Base-by-base conservation (phyloP, 1,140 invertebrate species). In the Drosophila bocqueti region DNA sequence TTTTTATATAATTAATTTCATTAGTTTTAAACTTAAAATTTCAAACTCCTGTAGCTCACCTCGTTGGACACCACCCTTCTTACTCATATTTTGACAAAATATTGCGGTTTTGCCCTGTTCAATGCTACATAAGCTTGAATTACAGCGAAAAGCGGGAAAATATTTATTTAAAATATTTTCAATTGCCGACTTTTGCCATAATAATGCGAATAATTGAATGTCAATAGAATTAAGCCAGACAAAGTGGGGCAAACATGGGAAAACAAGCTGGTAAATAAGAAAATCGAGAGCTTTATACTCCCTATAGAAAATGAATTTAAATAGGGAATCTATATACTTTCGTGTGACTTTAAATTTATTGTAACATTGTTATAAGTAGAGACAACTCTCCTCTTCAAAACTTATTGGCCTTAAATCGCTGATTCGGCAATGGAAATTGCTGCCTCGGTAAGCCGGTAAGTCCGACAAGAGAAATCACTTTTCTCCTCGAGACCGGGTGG, bases 401-500 rank as follows among this genome's bases (percentile, higher is more conserved):
- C 52, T 69, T 81, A 75, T 81, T 89, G 71, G 31, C 61, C 54
- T 65, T 78, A 83, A 71, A 78, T 71, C 47, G 78, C 78, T 67
- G 81, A 89, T 64, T 69, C 21, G 29, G 43, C 47, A 31, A 29
- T 49, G 77, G 24, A 83, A 83, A 78, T 83, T 73, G 75, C 85
- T 82, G 75, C 49, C 38, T 85, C 58, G 81, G 68, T 91, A 90
- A 90, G 79, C 81, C 72, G 55, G 58, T 71, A 90, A 90, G 85
- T 82, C 85, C 79, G 68, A 90, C 85, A 90, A 80, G 85, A 90
- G 80, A 90, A 90, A 90, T 90, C 86, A 90, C 86, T 90, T 89
- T 89, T 90, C 79, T 34, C 59, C 59, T 46, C 43, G 46, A 34
- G 43, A 29, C 46, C 29, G 43, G 42, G n/a, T 10, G 31, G 45